phyloP scores from a whole-genome alignment of 2,797 vertebrate species.

The Coranthus polyacanthus region DNA sequence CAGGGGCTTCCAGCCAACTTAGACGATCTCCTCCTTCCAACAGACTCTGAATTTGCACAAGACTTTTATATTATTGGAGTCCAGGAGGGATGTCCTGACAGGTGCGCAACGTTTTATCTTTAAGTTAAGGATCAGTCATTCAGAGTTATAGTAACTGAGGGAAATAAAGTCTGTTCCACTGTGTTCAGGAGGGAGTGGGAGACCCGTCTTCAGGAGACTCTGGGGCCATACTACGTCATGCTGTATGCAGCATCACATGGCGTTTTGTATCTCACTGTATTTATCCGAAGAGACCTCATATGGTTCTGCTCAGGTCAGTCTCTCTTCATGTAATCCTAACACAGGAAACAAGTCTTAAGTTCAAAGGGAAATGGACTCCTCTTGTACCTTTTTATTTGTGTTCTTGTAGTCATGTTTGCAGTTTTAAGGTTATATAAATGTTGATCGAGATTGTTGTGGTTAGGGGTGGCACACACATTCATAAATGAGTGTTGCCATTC shows the following conservation, averaged over 20 bases:
- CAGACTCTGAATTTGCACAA: conserved; percentile 93
- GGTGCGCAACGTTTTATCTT: conserved; percentile 75
- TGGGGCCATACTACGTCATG: conserved; percentile 95
- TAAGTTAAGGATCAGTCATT: neutral
- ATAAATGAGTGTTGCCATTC: no score
- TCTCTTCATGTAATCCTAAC: neutral
- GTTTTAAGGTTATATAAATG: neutral
- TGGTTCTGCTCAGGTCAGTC: conserved; percentile 97
- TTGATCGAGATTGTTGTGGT: neutral
- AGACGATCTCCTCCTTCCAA: conserved; percentile 94
- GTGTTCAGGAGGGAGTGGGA: conserved; percentile 94
- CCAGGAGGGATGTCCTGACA: conserved; percentile 97
- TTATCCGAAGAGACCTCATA: conserved; percentile 95
- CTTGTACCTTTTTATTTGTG: no score
- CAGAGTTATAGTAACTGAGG: neutral
- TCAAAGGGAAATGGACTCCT: neutral
- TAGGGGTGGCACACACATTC: no score
- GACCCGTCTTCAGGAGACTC: conserved; percentile 92
- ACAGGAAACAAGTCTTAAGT: neutral
- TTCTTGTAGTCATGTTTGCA: no score
- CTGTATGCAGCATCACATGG: conserved; percentile 93
- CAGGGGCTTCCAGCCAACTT: conserved; percentile 92
- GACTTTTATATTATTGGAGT: conserved; percentile 96
- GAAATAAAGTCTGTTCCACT: neutral
- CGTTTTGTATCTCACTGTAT: conserved; percentile 92